phyloP scores from a whole-genome alignment of 2,888 invertebrate species.

The Nomada fucata region DNA sequence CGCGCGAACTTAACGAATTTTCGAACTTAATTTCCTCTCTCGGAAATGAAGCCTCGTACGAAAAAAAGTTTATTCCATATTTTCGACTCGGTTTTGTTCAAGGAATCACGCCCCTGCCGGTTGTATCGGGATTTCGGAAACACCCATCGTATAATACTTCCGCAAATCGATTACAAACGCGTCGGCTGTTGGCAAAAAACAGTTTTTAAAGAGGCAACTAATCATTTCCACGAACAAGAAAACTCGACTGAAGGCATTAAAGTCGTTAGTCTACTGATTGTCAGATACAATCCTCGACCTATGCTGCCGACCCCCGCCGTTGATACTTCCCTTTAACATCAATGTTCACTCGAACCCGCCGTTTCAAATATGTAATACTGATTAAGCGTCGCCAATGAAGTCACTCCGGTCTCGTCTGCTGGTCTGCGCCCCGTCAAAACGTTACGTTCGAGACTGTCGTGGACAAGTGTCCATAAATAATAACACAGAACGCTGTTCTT shows the following conservation, averaged over 20 bases:
- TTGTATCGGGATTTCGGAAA: too few species aligned
- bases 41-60: too few species aligned
- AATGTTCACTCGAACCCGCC: conserved; percentile 26
- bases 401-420: neutral
- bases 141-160: too few species aligned
- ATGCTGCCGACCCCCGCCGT: conserved; percentile 1
- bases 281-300: conserved; percentile 59
- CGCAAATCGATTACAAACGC: neutral
- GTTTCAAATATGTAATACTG: conserved; percentile 56
- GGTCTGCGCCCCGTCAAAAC: conserved; percentile 9
- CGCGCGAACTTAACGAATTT: too few species aligned
- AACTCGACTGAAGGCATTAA: conserved; percentile 35
- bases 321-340: conserved; percentile 28
- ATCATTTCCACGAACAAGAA: neutral
- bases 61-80: too few species aligned
- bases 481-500: too few species aligned
- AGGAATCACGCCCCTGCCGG: too few species aligned
- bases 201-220: neutral
- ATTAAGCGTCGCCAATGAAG: conserved; percentile 47
- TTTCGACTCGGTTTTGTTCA: too few species aligned
- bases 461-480: conserved; percentile 2
- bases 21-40: too few species aligned
- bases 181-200: neutral
- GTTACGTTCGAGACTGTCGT: neutral
- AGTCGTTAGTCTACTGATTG: conserved; percentile 68